phyloP scores from a whole-genome alignment of 92 coral and sea anemone species.

The Porites evermanni region DNA sequence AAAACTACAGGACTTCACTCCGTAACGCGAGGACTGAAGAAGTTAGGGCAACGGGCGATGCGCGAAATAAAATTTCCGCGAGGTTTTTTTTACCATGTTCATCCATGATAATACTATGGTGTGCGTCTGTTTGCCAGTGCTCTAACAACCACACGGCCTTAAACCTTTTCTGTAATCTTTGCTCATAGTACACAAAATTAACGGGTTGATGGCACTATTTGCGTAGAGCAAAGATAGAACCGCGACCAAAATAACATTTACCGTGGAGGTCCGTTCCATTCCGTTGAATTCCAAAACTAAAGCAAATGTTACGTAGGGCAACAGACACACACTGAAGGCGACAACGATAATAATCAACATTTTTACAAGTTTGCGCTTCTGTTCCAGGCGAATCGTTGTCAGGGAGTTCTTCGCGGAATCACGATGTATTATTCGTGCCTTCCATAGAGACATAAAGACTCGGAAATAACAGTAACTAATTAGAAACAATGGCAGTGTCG shows the following conservation, averaged over 20 bases:
- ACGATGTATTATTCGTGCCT: constrained; percentile 80
- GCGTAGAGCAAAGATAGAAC: constrained; percentile 83
- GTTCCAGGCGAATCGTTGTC: constrained; percentile 78
- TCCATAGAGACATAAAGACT: constrained; percentile 79
- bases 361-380: constrained; percentile 93
- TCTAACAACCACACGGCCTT: constrained; percentile 79
- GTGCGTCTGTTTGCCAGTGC: too few species aligned
- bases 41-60: too few species aligned
- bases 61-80: too few species aligned
- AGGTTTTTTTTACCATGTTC: too few species aligned
- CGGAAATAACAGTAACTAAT: constrained; percentile 77
- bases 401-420: constrained; percentile 72
- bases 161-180: constrained; percentile 91
- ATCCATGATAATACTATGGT: too few species aligned
- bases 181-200: constrained; percentile 96
- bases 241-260: constrained; percentile 73
- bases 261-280: constrained; percentile 43
- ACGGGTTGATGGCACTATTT: constrained; percentile 94
- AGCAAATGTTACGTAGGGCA: constrained; percentile 78
- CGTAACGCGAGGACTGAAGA: too few species aligned
- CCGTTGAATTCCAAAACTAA: constrained; percentile 78
- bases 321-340: constrained; percentile 86
- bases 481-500: constrained; percentile 70
- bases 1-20: too few species aligned
- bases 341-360: constrained; percentile 92